Evolutionary conservation across 1,140 invertebrate species (phyloP).

Genomic region (Hyphantria cunea): DNA sequence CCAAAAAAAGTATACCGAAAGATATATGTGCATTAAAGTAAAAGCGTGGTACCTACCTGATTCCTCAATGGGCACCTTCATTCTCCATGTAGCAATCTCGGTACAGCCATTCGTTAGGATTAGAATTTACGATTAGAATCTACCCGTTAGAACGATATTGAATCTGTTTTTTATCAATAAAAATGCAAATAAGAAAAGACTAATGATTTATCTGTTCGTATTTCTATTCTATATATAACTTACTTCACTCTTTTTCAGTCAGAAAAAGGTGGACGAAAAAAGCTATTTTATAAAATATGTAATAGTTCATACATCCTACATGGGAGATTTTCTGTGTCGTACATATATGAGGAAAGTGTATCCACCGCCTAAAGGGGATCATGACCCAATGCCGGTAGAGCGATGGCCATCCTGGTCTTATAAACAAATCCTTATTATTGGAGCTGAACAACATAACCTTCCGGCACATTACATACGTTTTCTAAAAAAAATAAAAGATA

Average conservation of each 20-base stretch:
- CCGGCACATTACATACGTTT: constrained; percentile 58
- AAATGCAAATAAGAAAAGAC: no score
- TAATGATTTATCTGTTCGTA: no score
- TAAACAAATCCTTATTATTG: constrained; percentile 58
- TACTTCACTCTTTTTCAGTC: constrained; percentile 41
- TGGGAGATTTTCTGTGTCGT: constrained; percentile 51
- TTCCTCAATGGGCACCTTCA: no score
- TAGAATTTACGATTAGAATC: no score
- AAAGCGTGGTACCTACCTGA: no score
- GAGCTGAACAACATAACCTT: constrained; percentile 58
- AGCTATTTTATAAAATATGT: constrained; percentile 56
- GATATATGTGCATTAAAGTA: no score
- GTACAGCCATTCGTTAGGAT: no score
- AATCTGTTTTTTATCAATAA: no score
- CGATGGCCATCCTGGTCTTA: constrained; percentile 63
- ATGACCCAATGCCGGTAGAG: constrained; percentile 60
- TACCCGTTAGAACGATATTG: no score
- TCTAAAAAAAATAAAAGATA: constrained; percentile 57
- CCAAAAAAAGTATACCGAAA: no score
- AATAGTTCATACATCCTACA: constrained; percentile 53
- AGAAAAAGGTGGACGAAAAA: constrained; percentile 56
- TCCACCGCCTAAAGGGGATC: constrained; percentile 64
- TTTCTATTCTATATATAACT: neutral
- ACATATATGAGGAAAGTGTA: constrained; percentile 58
- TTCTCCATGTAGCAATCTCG: no score